Base-by-base conservation (phyloP, 1,140 invertebrate species). In the Hormaphis cornu region DNA sequence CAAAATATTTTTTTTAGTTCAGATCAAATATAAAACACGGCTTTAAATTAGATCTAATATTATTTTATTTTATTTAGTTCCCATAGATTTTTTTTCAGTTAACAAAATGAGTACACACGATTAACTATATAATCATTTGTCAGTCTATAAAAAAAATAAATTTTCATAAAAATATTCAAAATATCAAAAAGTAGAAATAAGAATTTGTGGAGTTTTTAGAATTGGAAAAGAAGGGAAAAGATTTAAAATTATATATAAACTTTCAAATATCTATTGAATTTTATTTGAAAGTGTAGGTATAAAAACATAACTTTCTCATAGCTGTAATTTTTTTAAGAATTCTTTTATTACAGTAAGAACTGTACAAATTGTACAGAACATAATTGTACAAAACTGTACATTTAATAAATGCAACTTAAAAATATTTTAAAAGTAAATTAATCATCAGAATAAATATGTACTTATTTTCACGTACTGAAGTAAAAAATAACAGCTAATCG, bases 221-320 rank as follows among this genome's bases (percentile, higher is more conserved):
- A 56, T 0, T 14, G 53, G 33, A 58, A 40, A 24, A 40, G 40
- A 40, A 40, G n/a, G 33, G 35, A 3, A 56, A 61, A 24, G 58
- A 63, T 63, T 14, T 46, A 44, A 20, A 44, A 26, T 26, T 7
- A 28, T 46, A 44, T 4, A 20, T 5, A 26, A 42, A 63, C 40
- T 63, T 63, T 63, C 58, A 63, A 63, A 44, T 63, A 63, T 46
- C 44, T 46, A 28, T 46, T 63, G 42, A 63, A 46, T 44, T 44
- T n/a, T 46, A 63, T 44, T 63, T 63, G 58, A 63, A 63, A 63
- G 58, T 63, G 44, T n/a, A n/a, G n/a, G 1, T 30, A 14, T 20
- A 28, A 5, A 46, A 18, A 26, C 46, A 44, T 6, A 28, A 30
- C 46, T 42, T 42, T 61, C 58, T 63, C 24, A 63, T 63, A 63